Evolutionary conservation across 2,888 invertebrate genomes (phyloP), one percentile per base, ranked within the genome.

Genomic region (Aricia artaxerxes): DNA sequence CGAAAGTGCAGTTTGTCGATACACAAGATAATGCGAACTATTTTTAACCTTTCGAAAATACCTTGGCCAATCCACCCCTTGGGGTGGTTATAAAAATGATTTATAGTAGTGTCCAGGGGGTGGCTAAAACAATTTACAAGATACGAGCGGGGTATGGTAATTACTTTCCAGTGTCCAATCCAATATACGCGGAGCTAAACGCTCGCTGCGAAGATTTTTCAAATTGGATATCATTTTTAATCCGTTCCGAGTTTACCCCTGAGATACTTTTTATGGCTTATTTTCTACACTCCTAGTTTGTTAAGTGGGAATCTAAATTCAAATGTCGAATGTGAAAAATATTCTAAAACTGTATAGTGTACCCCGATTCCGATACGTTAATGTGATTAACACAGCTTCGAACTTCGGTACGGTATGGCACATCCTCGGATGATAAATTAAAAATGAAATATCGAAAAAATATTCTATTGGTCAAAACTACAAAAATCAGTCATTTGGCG

Each of bases 51-150:
- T 85, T 87, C 85, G 85, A 87, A 88, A 86, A 88, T 85, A 86
- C 83, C 85, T 78, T 61, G 83, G 85, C 86, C 84, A 86, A 85
- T 83, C 90, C 90, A 91, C 88, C 88, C 88, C 88, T 87, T 82
- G 85, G 85, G 85, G 85, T 82, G 82, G 89, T 90, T 90, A 91
- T 92, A 93, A 93, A 93, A 92, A 92, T 93, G 93, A 94, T 94
- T 94, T 93, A 94, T 93, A 86, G 86, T 87, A 88, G 91, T 91
- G 92, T 91, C 93, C 92, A 91, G 88, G 87, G 86, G 89, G 92
- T 93, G 92, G 90, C 86, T 88, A 90, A 93, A 94, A 94, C 92
- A 92, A 94, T 93, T 93, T 92, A 89, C 89, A 88, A 88, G 86
- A 87, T 85, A 85, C 86, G 82, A 81, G 81, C 83, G 86, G 86